Conservation (phyloP, 2,113 vertebrate species). For the Chiloscyllium plagiosum region DNA sequence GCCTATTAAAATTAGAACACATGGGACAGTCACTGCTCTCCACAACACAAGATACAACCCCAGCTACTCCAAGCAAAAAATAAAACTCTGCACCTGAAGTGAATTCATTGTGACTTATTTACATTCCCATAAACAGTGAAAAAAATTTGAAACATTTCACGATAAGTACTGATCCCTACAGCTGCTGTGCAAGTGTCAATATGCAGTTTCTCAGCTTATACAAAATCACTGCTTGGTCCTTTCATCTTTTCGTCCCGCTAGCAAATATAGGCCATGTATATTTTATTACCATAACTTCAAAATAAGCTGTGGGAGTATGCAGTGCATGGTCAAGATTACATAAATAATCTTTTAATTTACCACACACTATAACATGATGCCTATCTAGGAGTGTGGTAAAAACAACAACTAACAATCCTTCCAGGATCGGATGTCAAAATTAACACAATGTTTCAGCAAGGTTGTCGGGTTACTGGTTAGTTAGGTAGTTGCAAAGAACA, state of each 20-base stretch:
- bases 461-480: not conserved
- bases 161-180: not conserved
- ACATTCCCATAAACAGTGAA: not conserved
- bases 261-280: not conserved
- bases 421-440: not conserved
- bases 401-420: not conserved
- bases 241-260: not conserved
- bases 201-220: not conserved
- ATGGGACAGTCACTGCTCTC: not conserved
- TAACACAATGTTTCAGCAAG: not conserved
- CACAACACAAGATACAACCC: not conserved
- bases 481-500: not conserved
- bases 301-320: not conserved
- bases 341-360: not conserved
- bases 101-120: not conserved
- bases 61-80: not conserved
- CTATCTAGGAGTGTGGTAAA: not conserved
- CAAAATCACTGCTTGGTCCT: too few species aligned
- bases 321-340: not conserved
- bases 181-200: not conserved
- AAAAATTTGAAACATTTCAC: not conserved
- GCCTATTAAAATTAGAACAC: slow-evolving; percentile 56
- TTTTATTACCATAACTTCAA: not conserved
- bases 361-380: not conserved
- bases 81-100: not conserved